Evolutionary conservation across 2,888 invertebrate species (phyloP).

Genomic region (Gordius sp.): DNA sequence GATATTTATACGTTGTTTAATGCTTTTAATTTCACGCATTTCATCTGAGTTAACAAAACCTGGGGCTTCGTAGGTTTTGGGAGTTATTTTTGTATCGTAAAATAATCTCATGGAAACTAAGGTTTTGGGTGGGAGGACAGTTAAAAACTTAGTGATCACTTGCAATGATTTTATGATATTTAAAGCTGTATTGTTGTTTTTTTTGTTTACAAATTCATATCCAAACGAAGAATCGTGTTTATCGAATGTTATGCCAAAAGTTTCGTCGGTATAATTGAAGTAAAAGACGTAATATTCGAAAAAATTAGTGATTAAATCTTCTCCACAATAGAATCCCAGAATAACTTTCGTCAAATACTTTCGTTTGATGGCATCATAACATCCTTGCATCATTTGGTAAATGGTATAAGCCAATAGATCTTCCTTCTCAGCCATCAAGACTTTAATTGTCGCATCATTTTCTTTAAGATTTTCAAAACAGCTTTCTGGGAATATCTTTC

Average conservation of each 20-base stretch:
- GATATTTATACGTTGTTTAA: no score
- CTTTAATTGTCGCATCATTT: background rate
- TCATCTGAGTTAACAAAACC: background rate
- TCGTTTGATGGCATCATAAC: constrained; percentile 12
- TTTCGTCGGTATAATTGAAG: background rate
- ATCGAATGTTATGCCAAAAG: background rate
- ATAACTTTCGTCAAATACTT: background rate
- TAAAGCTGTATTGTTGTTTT: background rate
- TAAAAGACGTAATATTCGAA: constrained; percentile 3
- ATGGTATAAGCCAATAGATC: background rate
- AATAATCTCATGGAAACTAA: background rate
- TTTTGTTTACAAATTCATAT: background rate
- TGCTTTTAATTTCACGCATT: no score
- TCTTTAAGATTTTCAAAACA: background rate
- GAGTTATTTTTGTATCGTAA: background rate
- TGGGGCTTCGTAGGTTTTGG: background rate
- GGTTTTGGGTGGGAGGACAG: background rate
- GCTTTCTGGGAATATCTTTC: background rate
- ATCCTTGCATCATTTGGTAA: constrained; percentile 10
- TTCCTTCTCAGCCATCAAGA: background rate
- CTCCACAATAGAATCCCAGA: background rate
- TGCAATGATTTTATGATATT: constrained; percentile 2
- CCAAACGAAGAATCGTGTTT: no score
- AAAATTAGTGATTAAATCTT: constrained; percentile 3
- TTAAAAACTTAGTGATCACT: background rate